phyloP scores from a whole-genome alignment of 2,888 invertebrate species.

The Sclerodermus sp. region DNA sequence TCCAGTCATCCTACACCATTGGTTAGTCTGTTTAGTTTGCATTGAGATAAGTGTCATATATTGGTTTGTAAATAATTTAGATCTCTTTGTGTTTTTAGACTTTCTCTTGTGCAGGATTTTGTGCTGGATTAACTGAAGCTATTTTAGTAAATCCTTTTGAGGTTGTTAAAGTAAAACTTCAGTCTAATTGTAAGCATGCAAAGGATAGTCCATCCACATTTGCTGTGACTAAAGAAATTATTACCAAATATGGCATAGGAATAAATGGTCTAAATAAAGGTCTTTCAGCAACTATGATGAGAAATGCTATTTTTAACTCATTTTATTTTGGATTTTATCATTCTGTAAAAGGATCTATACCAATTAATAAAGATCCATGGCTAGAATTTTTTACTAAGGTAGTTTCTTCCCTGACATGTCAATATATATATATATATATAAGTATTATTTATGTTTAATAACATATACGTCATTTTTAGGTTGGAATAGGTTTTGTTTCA shows the following conservation, averaged over 20 bases:
- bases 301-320: conserved; percentile 91
- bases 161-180: conserved; percentile 90
- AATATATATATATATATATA: conserved; percentile 5
- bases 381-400: conserved; percentile 74
- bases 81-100: conserved; percentile 65
- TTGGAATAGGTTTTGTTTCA: conserved; percentile 78
- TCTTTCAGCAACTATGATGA: conserved; percentile 81
- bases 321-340: conserved; percentile 96
- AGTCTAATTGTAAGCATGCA: conserved; percentile 71
- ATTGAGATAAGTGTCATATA: background rate
- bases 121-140: conserved; percentile 89
- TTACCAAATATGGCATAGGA: conserved; percentile 76
- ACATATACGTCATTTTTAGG: background rate
- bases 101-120: conserved; percentile 83
- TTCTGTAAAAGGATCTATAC: conserved; percentile 77
- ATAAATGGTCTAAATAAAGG: conserved; percentile 83
- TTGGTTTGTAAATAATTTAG: background rate
- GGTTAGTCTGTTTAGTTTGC: conserved; percentile 55
- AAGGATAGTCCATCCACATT: conserved; percentile 75
- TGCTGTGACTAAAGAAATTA: conserved; percentile 77
- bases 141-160: conserved; percentile 92
- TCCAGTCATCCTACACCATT: conserved; percentile 73
- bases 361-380: conserved; percentile 69
- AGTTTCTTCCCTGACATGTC: background rate
- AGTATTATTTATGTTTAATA: conserved; percentile 6